Evolutionary conservation across 2,797 vertebrate species (phyloP).

Genomic region (Urosaurus nigricauda): DNA sequence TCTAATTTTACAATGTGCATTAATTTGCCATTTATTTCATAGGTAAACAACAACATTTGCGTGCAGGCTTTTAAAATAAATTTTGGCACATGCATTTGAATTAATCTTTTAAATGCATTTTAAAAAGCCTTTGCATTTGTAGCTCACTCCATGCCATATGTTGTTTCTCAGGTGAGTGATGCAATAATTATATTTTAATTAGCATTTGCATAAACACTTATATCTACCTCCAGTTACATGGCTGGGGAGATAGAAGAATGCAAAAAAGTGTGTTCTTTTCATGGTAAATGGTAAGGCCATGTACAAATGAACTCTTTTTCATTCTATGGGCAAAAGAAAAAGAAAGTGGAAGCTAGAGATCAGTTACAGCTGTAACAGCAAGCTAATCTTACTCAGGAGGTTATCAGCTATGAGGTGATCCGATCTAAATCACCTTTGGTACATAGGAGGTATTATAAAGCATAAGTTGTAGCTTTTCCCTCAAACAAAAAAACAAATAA

Average conservation of each 20-base stretch:
- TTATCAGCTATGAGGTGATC: conserved; percentile 49
- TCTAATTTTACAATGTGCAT: background rate
- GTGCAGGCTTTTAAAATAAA: background rate
- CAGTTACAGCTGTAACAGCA: conserved; percentile 51
- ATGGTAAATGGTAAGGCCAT: conserved; percentile 34
- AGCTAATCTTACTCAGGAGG: conserved; percentile 50
- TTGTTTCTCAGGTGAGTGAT: conserved; percentile 43
- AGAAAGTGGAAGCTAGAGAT: conserved; percentile 50
- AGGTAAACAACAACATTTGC: background rate
- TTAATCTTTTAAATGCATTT: conserved; percentile 4
- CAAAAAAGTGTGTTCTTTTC: conserved; percentile 10
- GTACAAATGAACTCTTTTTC: conserved; percentile 46
- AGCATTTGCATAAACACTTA: conserved; percentile 44
- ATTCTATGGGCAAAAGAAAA: conserved; percentile 36
- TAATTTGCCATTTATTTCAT: conserved; percentile 4
- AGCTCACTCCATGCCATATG: conserved; percentile 14
- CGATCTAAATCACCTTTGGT: conserved; percentile 62
- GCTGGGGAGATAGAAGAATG: conserved; percentile 28
- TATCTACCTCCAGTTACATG: conserved; percentile 26
- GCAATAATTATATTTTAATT: conserved; percentile 49
- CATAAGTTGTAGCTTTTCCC: background rate
- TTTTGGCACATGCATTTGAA: conserved; percentile 14
- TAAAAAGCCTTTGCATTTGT: conserved; percentile 30
- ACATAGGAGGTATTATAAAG: conserved; percentile 41
- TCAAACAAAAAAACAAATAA: conserved; percentile 40